These are phyloP conservation scores for Artibeus jamaicensis DNA, from an alignment of 2,797 vertebrate genomes.

Conservation along the genomic window DNA sequence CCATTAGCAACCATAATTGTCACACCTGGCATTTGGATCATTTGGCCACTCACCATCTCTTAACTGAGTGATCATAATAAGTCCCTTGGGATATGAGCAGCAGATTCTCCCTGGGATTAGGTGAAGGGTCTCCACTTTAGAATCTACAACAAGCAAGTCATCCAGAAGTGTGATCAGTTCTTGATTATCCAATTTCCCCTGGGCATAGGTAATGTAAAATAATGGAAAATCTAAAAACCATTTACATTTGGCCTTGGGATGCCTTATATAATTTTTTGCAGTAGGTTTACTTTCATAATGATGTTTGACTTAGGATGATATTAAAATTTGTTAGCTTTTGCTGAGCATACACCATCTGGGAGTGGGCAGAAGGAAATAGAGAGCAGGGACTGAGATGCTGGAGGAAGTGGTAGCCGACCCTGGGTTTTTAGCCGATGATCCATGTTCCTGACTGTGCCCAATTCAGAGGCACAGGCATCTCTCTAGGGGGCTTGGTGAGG, in stretches of 20 bases:
- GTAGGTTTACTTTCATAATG: constrained; percentile 67
- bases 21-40: not conserved
- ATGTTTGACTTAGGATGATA: constrained; percentile 72
- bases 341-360: constrained; percentile 39
- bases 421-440: not conserved
- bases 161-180: not conserved
- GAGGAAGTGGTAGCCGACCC: not conserved
- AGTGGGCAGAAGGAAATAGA: not conserved
- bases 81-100: not conserved
- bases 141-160: not conserved
- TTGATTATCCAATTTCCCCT: constrained; percentile 25
- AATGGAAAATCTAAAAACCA: constrained; percentile 54
- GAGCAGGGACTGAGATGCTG: not conserved
- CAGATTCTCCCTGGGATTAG: not conserved
- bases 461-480: not conserved
- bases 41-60: not conserved
- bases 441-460: not conserved
- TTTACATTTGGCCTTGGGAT: constrained; percentile 63
- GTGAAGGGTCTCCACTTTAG: not conserved
- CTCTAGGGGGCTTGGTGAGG: not conserved
- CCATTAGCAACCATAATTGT: not conserved
- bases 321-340: constrained; percentile 71
- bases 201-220: constrained; percentile 42
- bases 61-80: not conserved
- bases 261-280: constrained; percentile 27